Evolutionary conservation across 2,888 invertebrate genomes (phyloP), one percentile per base, ranked within the genome.

Genomic region (Fragum fragum): DNA sequence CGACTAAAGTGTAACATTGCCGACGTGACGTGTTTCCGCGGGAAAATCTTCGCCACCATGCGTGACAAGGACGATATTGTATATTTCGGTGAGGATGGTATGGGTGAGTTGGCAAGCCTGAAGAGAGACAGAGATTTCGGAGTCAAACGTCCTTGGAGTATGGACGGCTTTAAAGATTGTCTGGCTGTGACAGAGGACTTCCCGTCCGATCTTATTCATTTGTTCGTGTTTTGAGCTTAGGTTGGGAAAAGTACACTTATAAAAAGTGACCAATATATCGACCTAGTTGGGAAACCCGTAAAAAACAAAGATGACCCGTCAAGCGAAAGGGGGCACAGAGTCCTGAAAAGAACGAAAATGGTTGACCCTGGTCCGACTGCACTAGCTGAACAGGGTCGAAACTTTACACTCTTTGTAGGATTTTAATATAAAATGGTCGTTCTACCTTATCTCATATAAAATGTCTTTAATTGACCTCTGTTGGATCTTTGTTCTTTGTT

Each of bases 81-180:
- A 3, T 70, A 73, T 28, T 82, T 86, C 39, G 66, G 74, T 1
- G 86, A 86, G 21, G 79, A 86, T 52, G 86, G 86, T 6, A 61
- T 74, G 23, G 86, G 81, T 14, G 47, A 57, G 0, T 68, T 82
- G 6, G 42, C 57, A 7, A 66, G 42, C 21, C 52, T 85, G 3
- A 72, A 68, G 14, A 55, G 28, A 18, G 53, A 70, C 7, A 16
- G 59, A 6, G 29, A 59, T 16, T 39, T 21, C 7, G 59, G 26
- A 1, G 32, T 73, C 23, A 63, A 32, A 14, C 68, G 74, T 6
- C 86, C 86, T 11, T 86, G 86, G 86, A 77, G 79, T 61, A 32
- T 86, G 9, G 78, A 73, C 32, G 83, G 83, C 3, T 83, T 86
- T 63, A 86, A 86, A 71, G 81, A 86, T 63, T 86, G 86, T 74